Percentiles rank a stretch among this genome's conserved stretches.
Evolutionary conservation across 2,888 invertebrate species (phyloP).

Genomic region (Dinocampus coccinellae): DNA sequence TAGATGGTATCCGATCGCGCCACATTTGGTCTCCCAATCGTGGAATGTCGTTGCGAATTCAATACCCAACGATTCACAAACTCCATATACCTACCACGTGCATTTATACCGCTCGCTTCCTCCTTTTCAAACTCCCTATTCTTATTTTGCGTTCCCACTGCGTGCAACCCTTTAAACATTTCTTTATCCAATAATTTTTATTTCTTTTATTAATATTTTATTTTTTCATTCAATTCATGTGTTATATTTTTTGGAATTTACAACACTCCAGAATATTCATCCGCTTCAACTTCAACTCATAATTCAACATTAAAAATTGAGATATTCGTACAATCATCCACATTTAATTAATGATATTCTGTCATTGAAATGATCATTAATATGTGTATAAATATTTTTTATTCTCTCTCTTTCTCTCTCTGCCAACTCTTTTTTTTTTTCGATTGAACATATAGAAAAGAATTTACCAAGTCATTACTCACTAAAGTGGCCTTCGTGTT

Average conservation of each 20-base stretch:
- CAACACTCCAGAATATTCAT: too few species aligned
- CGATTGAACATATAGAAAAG: not conserved
- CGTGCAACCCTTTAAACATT: constrained; percentile 9
- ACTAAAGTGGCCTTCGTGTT: constrained; percentile 22
- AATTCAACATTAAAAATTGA: too few species aligned
- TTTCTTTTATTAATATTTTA: not conserved
- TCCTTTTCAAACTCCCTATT: constrained; percentile 18
- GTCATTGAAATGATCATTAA: too few species aligned
- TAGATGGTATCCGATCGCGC: constrained; percentile 31
- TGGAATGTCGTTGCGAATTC: constrained; percentile 55
- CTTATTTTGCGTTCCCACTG: not conserved
- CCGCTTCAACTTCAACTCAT: too few species aligned
- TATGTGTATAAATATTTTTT: too few species aligned
- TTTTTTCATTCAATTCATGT: constrained; percentile 41
- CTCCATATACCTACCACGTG: constrained; percentile 26
- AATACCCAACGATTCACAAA: constrained; percentile 42
- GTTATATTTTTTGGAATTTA: constrained; percentile 33
- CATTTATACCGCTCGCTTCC: constrained; percentile 17
- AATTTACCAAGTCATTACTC: not conserved
- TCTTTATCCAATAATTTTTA: not conserved
- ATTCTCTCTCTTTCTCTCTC: too few species aligned
- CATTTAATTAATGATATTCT: not conserved
- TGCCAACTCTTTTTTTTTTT: not conserved
- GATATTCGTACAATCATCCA: too few species aligned
- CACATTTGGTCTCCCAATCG: constrained; percentile 50